Conservation (phyloP, 2,113 vertebrate species). For the Ctenodactylus gundi region DNA sequence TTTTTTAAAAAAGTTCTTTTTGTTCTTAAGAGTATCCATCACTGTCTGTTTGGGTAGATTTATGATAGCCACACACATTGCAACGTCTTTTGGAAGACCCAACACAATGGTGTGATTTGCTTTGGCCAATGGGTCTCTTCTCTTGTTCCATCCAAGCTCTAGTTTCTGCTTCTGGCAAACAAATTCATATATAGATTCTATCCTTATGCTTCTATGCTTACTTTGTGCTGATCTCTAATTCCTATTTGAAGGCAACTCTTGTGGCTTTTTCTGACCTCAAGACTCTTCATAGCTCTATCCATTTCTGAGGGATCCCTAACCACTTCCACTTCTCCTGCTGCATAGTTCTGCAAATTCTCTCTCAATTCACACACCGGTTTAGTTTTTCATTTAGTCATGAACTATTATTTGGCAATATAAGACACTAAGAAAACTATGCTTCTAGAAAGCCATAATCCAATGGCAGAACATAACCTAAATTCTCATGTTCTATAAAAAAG, state of each 20-base stretch:
- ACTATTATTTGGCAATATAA: not conserved
- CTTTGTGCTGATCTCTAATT: not conserved
- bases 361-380: not conserved
- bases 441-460: not conserved
- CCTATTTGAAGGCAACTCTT: not conserved
- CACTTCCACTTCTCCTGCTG: not conserved
- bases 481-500: not conserved
- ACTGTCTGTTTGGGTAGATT: no score
- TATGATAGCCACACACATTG: not conserved
- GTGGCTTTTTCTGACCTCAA: not conserved
- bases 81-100: not conserved
- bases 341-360: not conserved
- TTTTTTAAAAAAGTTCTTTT: not conserved
- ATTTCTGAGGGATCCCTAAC: not conserved
- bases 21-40: not conserved
- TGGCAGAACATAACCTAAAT: no score
- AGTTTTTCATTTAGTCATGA: not conserved
- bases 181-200: not conserved
- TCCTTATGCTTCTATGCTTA: not conserved
- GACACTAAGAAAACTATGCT: not conserved
- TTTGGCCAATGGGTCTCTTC: no score
- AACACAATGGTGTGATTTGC: not conserved
- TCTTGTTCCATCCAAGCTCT: fast-evolving
- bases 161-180: not conserved
- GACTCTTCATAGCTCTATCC: not conserved